These are phyloP conservation scores for Okapia johnstoni DNA, from an alignment of 2,113 vertebrate species.

Conservation along the genomic window DNA sequence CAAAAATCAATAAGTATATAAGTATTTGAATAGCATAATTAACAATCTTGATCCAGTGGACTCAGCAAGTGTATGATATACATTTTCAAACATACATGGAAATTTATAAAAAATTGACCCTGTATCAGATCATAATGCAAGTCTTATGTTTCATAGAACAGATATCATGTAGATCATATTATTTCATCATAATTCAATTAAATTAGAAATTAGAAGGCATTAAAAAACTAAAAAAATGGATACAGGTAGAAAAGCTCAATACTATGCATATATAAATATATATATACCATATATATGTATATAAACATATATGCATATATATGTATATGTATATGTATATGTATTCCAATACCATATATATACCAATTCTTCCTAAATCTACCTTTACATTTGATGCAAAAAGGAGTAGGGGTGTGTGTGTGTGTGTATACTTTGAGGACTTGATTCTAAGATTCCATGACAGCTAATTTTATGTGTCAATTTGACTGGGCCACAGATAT, in stretches of 20 bases:
- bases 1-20: background rate
- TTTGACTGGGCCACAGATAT: background rate
- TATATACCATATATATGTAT: too few relatives aligned
- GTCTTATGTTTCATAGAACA: background rate
- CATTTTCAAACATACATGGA: background rate
- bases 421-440: background rate
- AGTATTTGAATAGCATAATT: background rate
- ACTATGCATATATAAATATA: background rate
- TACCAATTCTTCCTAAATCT: background rate
- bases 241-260: background rate
- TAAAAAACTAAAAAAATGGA: background rate
- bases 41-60: background rate
- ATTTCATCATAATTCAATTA: constrained; percentile 20
- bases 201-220: background rate
- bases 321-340: too few relatives aligned
- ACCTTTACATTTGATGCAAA: background rate
- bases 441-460: background rate
- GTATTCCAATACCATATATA: background rate
- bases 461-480: background rate
- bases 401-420: background rate
- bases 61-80: background rate
- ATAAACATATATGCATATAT: too few relatives aligned
- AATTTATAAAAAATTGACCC: background rate
- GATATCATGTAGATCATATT: background rate
- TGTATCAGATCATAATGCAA: background rate